These are phyloP conservation scores for Protosalanx chinensis DNA, from an alignment of 2,797 vertebrate species.

Conservation along the genomic window DNA sequence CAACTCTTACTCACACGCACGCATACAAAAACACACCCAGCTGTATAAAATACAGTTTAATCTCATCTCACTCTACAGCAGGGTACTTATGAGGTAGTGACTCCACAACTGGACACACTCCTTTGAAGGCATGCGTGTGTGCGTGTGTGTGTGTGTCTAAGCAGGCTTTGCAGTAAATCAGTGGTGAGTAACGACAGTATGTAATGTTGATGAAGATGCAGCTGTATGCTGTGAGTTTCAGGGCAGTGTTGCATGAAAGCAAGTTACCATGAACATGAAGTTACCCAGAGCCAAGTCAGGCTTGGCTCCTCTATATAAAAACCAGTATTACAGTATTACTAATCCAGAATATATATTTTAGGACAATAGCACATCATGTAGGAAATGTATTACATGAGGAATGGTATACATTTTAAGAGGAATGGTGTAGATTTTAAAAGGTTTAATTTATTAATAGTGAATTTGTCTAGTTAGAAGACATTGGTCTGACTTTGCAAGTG, in stretches of 20 bases:
- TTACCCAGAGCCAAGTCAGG: not conserved
- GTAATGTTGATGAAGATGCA: not conserved
- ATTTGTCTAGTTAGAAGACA: too few species aligned
- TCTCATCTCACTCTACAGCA: constrained; percentile 5
- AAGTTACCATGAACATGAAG: not conserved
- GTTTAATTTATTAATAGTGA: too few species aligned
- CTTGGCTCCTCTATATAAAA: constrained; percentile 3
- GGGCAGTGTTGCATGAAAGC: not conserved
- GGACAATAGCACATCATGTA: too few species aligned
- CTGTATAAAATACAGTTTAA: constrained; percentile 22
- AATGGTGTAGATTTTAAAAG: too few species aligned
- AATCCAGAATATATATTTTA: too few species aligned
- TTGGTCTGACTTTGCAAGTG: too few species aligned
- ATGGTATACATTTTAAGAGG: too few species aligned
- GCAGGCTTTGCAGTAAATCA: not conserved
- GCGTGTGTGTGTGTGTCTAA: not conserved
- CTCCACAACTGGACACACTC: not conserved
- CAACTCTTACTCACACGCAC: constrained; percentile 12
- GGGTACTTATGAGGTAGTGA: constrained; percentile 1
- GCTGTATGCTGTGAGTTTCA: not conserved
- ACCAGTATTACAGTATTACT: not conserved
- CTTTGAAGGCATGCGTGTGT: not conserved
- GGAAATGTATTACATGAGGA: too few species aligned
- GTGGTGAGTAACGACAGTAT: not conserved
- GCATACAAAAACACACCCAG: not conserved